Evolutionary conservation across 2,888 invertebrate genomes (phyloP), one percentile per base, ranked within the genome.

Genomic region (Leptopilina syphax): DNA sequence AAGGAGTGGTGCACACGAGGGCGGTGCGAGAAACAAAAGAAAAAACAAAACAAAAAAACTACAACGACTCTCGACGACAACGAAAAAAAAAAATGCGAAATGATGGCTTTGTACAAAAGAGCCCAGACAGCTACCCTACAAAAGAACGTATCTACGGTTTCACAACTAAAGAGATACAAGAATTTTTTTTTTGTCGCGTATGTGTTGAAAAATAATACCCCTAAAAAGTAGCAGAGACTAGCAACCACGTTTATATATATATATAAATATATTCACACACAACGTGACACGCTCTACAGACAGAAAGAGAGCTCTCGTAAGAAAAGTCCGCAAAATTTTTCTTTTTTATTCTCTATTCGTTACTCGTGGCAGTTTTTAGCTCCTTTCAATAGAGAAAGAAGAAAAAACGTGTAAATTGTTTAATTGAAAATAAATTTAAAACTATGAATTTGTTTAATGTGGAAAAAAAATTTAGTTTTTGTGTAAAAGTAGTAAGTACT

Each of bases 141-240:
- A 70, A 70, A 70, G 54, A 12, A 54, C 54, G 27, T 54, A 70
- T 70, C 54, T 70, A 27, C 54, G 54, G 34, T 34, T 70, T 54
- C 54, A 50, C 27, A 34, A 70, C 27, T 73, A 27, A 57, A 73
- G 34, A 27, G 57, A 54, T n/a, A n/a, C 27, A 54, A 57, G 27
- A 54, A 13, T 57, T 54, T 73, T 57, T 73, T 50, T 50, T 12
- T 34, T 3, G 34, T 34, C 47, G 9, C n/a, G 8, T 27, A 9
- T 73, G 54, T 54, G 54, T 34, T 73, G n/a, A 34, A 73, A 73
- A 57, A 73, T 73, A 73, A 73, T 54, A 73, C 34, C n/a, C 54
- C n/a, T 73, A 54, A 54, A 73, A 57, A 73, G 54, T 34, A n/a
- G 27, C 27, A 73, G 34, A 73, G 34, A 73, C 9, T 73, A 9